Evolutionary conservation across 2,888 invertebrate species (phyloP), one percentile per base, ranked within the genome.

Genomic region (Scaptomyza parva): DNA sequence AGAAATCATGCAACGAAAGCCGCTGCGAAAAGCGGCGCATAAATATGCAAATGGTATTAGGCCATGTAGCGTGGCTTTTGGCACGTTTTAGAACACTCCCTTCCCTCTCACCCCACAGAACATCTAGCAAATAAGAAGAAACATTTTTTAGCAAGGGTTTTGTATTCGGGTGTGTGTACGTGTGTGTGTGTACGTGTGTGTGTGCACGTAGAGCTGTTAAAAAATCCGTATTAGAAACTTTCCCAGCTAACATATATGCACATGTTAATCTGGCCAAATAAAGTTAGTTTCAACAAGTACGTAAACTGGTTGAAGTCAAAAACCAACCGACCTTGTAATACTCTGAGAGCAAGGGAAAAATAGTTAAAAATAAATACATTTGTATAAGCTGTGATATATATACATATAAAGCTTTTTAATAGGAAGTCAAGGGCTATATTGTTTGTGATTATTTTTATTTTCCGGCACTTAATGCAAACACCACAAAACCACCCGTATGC

Each of bases 21-120:
- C 22, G 39, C 33, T 62, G 47, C 43, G 47, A 35, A 30, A 41
- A 69, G 39, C 48, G 41, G 44, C 58, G 55, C 70, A 78, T 78
- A 77, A 83, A 83, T 82, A 82, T 82, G 86, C 82, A 82, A 86
- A 82, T 82, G 84, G 70, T 72, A 72, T 86, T 65, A 80, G 81
- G 77, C 84, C 76, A 70, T 76, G 80, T 76, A 86, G 69, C 77
- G 73, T 83, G 77, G 83, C 83, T 86, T 79, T 70, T 83, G 80
- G 86, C 81, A 81, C 86, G 80, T 81, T 76, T 66, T 43, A 20
- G 39, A 35, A 22, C 43, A 22, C 26, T 26, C 1, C 28, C 11
- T 7, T 7, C n/a, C 24, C 22, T 24, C 60, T 22, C 22, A 40
- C 12, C 26, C n/a, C 5, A 22, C 22, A 14, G 45, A 39, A 39